These are phyloP conservation scores for Thunnus maccoyii DNA, from an alignment of 2,113 vertebrate species.

Conservation along the genomic window DNA sequence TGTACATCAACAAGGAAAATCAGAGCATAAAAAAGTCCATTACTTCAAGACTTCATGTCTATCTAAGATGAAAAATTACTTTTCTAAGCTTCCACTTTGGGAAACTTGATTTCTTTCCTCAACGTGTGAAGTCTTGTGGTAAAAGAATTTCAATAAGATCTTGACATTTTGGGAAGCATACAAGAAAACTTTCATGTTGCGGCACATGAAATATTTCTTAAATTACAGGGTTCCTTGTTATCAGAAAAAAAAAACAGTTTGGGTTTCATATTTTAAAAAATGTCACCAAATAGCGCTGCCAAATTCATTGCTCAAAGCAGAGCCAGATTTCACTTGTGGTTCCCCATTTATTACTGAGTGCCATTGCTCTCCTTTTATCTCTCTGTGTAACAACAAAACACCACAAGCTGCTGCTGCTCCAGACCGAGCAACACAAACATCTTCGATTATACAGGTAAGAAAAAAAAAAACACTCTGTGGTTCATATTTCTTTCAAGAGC, in stretches of 20 bases:
- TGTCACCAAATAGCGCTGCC: background rate
- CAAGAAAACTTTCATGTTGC: background rate
- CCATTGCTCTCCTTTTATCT: slow-evolving; percentile 43
- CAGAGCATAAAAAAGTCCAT: too few species aligned
- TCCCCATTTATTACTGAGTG: slow-evolving; percentile 3
- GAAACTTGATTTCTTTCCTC: background rate
- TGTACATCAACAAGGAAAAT: too few species aligned
- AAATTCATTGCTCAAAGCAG: slow-evolving; percentile 6
- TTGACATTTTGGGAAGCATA: background rate
- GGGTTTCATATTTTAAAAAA: slow-evolving; percentile 1
- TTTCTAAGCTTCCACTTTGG: background rate
- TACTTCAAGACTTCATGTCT: too few species aligned
- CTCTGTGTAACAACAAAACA: slow-evolving; percentile 41
- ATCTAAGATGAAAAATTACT: too few species aligned
- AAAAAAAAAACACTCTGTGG: slow-evolving; percentile 13
- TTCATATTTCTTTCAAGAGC: slow-evolving; percentile 64
- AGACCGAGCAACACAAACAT: slow-evolving; percentile 51
- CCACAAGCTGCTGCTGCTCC: slow-evolving; percentile 33
- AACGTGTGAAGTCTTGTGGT: background rate
- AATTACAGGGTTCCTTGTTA: background rate
- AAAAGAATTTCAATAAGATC: too few species aligned
- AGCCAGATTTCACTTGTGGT: slow-evolving; percentile 24
- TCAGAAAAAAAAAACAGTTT: slow-evolving; percentile 7
- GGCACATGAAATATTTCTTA: background rate
- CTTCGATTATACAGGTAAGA: slow-evolving; percentile 39